Percentiles rank a stretch among this genome's conserved stretches.
Evolutionary conservation across 2,888 invertebrate species (phyloP).

Genomic region (Philaethria dido): DNA sequence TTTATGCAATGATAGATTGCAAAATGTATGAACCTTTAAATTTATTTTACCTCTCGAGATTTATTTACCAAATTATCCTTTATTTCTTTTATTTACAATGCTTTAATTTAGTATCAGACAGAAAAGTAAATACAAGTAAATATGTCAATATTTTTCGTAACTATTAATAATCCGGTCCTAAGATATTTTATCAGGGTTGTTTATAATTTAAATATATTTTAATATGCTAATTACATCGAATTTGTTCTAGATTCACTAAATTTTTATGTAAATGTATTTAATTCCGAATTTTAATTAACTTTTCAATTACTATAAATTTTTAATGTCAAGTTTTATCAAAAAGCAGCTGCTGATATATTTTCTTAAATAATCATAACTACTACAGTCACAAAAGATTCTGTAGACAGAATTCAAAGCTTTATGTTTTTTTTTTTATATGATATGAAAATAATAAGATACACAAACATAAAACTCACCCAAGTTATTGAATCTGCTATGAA

Average conservation of each 20-base stretch:
- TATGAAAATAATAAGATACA: slow-evolving; percentile 14
- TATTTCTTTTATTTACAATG: background rate
- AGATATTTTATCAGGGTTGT: slow-evolving; percentile 4
- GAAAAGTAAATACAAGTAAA: background rate
- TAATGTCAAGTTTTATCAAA: background rate
- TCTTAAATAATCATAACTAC: background rate
- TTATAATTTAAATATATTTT: slow-evolving; percentile 6
- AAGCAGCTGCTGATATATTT: background rate
- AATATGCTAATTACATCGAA: slow-evolving; percentile 6
- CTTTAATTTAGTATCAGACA: background rate
- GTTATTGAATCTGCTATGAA: slow-evolving; percentile 47
- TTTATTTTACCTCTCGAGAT: slow-evolving; percentile 1
- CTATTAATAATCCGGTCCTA: slow-evolving; percentile 8
- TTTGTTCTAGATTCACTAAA: background rate
- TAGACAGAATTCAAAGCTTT: slow-evolving; percentile 1
- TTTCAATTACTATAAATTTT: too few relatives aligned
- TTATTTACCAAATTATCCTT: background rate
- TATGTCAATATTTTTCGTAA: background rate
- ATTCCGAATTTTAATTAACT: too few relatives aligned
- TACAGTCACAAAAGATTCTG: background rate
- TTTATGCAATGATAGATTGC: slow-evolving; percentile 31
- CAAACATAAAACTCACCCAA: slow-evolving; percentile 9
- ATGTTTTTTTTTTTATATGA: slow-evolving; percentile 6
- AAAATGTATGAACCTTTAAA: slow-evolving; percentile 9
- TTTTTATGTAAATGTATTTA: background rate